Percentiles rank a stretch among this genome's conserved stretches.
Evolutionary conservation across 2,113 vertebrate genomes (phyloP).

Genomic region (Cranoglanis bouderius): DNA sequence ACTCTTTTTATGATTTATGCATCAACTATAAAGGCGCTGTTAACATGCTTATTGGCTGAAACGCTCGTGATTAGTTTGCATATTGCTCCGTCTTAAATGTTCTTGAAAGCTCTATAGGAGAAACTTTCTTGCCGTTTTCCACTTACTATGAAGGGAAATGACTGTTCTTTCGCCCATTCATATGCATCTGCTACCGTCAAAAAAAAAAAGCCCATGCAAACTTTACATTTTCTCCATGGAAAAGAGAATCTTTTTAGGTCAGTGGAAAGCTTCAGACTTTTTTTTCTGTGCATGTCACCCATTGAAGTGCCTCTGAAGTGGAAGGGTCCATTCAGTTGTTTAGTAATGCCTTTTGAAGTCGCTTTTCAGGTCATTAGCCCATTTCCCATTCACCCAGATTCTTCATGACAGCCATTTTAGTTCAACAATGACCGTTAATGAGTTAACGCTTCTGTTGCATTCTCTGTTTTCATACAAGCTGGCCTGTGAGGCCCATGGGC

Average conservation of each 20-base stretch:
- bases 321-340: conserved; percentile 54
- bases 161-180: conserved; percentile 19
- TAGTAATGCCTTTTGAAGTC: conserved; percentile 61
- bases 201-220: conserved; percentile 30
- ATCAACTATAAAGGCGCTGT: conserved; percentile 17
- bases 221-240: conserved; percentile 36
- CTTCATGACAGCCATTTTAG: conserved; percentile 59
- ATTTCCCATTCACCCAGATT: conserved; percentile 60
- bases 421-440: conserved; percentile 61
- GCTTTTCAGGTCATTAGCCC: conserved; percentile 63
- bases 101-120: conserved; percentile 1
- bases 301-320: conserved; percentile 48
- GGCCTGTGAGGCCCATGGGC: conserved; percentile 47
- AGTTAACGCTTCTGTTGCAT: conserved; percentile 65
- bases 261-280: conserved; percentile 44
- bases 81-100: neutral
- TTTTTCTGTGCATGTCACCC: conserved; percentile 40
- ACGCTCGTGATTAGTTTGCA: neutral
- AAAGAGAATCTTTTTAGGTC: conserved; percentile 45
- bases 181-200: conserved; percentile 6
- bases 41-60: neutral
- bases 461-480: conserved; percentile 54
- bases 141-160: conserved; percentile 33
- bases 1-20: conserved; percentile 15
- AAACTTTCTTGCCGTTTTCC: conserved; percentile 30